Conservation (phyloP, 1,140 invertebrate genomes). For the Lithobius niger region DNA sequence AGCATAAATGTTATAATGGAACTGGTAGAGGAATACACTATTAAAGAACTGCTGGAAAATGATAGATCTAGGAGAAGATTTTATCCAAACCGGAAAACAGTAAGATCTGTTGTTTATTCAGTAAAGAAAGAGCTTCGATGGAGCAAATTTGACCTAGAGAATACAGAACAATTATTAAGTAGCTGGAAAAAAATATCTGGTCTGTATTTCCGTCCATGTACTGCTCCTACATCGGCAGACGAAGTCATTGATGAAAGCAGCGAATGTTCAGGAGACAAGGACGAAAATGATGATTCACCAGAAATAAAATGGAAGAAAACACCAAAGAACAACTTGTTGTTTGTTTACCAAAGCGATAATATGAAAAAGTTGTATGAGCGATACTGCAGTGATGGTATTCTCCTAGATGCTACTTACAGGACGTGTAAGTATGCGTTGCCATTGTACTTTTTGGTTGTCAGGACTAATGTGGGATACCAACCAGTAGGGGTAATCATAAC, state of each 20-base stretch:
- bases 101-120: not conserved
- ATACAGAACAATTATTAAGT: not conserved
- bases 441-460: not conserved
- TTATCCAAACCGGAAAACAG: not conserved
- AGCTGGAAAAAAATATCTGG: not conserved
- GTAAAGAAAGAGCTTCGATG: not conserved
- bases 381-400: not conserved
- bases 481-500: not conserved
- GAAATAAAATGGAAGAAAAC: not conserved
- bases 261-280: too few relatives aligned
- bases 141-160: not conserved
- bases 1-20: not conserved
- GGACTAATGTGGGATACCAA: not conserved
- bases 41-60: not conserved
- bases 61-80: not conserved
- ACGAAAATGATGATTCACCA: not conserved
- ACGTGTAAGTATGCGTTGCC: not conserved
- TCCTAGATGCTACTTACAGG: not conserved
- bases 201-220: not conserved
- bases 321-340: not conserved
- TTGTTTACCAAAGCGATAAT: not conserved
- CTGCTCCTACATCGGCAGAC: too few relatives aligned
- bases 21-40: not conserved
- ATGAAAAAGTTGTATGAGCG: not conserved
- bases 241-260: too few relatives aligned